A percentile compares a stretch with the other conserved stretches of the same genome.
These are phyloP conservation scores for Hapalemur alaotrensis DNA, from an alignment of 2,797 vertebrate species.

Conservation along the genomic window DNA sequence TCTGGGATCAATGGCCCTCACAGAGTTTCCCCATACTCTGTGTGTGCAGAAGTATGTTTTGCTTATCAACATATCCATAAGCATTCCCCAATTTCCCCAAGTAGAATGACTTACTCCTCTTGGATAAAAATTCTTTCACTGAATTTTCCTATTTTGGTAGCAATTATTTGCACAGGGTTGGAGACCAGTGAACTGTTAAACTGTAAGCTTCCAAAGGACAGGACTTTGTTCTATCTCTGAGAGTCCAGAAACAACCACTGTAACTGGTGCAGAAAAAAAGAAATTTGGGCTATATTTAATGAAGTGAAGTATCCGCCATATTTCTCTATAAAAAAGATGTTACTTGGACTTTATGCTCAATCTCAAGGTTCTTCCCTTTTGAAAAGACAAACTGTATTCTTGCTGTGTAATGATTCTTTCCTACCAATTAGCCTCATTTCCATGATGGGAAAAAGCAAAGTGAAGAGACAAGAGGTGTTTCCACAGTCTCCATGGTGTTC, in stretches of 20 bases:
- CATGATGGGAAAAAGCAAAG: conserved; percentile 1
- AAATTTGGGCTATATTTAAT: neutral
- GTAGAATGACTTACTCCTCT: neutral
- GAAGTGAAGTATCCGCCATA: neutral
- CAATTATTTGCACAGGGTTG: neutral
- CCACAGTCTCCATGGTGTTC: neutral
- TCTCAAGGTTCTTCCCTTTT: conserved; percentile 10
- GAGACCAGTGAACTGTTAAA: neutral
- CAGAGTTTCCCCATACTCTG: neutral
- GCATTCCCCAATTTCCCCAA: neutral
- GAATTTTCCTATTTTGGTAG: neutral
- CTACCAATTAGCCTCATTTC: neutral
- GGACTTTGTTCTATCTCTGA: neutral
- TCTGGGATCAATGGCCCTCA: neutral
- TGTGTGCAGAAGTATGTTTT: neutral
- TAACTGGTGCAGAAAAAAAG: neutral
- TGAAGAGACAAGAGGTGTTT: neutral
- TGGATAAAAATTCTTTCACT: neutral
- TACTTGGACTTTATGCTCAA: neutral
- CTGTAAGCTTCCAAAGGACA: neutral
- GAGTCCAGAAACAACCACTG: neutral
- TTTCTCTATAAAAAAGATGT: neutral
- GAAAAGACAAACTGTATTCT: neutral
- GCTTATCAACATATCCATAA: neutral
- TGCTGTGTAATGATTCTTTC: neutral